A percentile compares a stretch with the other conserved stretches of the same genome.
phyloP scores from a whole-genome alignment of 2,113 vertebrate genomes.

The Callaeas wilsoni region DNA sequence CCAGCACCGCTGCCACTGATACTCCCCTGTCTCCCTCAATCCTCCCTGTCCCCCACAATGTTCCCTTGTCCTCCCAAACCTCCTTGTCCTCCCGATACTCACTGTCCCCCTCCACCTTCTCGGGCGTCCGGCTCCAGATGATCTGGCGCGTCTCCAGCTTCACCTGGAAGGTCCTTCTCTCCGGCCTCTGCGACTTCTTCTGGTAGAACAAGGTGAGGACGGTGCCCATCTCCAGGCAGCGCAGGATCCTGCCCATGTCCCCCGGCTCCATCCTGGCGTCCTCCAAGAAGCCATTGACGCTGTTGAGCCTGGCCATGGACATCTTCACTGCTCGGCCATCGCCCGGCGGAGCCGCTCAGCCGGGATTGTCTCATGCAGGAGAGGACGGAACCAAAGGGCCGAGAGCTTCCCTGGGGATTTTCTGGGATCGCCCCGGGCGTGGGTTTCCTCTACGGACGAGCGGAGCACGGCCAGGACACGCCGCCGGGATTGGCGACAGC shows the following conservation, averaged over 20 bases:
- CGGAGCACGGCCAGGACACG: not conserved
- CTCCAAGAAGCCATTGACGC: constrained; percentile 79
- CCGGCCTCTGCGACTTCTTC: constrained; percentile 85
- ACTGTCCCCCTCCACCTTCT: constrained; percentile 74
- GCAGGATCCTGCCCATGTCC: constrained; percentile 73
- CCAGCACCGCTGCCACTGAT: rapidly evolving
- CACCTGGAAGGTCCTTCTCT: constrained; percentile 84
- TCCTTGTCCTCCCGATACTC: too few relatives aligned
- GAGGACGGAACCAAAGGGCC: not conserved
- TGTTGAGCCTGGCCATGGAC: constrained; percentile 76
- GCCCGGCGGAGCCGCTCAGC: not conserved
- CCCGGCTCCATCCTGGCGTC: constrained; percentile 67
- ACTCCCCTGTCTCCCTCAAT: constrained; percentile 30
- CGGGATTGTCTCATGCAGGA: constrained; percentile 33
- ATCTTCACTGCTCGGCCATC: constrained; percentile 74
- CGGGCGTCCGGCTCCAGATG: constrained; percentile 78
- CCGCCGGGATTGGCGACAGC: not conserved
- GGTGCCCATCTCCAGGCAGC: constrained; percentile 79
- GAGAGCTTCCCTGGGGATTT: not conserved
- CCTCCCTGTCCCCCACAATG: not conserved
- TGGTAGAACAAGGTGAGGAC: constrained; percentile 85
- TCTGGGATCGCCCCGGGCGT: not conserved
- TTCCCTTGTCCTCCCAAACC: not conserved
- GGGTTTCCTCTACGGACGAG: not conserved
- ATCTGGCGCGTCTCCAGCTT: constrained; percentile 77